These are phyloP conservation scores for Bothrops jararaca DNA, from an alignment of 2,113 vertebrate species.

Conservation along the genomic window DNA sequence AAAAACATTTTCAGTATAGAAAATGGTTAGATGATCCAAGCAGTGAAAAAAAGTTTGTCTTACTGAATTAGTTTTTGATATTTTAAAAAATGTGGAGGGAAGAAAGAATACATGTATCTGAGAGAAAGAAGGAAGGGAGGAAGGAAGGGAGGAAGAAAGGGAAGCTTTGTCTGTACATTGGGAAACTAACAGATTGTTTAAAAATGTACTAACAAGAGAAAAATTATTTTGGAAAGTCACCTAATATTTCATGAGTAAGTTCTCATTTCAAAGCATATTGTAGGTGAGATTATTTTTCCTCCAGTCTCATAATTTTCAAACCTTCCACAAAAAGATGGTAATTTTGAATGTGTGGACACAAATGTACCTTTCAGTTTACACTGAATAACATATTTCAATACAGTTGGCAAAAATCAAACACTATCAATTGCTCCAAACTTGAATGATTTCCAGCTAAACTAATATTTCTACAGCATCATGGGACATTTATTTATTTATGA, in stretches of 20 bases:
- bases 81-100: no score
- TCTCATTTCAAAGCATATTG: not conserved
- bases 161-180: not conserved
- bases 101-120: no score
- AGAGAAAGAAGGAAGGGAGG: no score
- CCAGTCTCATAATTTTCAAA: not conserved
- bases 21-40: not conserved
- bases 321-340: not conserved
- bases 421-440: not conserved
- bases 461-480: not conserved
- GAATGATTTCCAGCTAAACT: not conserved
- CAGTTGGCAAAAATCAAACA: not conserved
- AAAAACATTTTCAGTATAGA: not conserved
- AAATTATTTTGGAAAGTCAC: slow-evolving; percentile 5
- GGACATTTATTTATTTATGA: no score
- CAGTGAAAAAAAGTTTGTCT: not conserved
- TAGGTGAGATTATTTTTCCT: not conserved
- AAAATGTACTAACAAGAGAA: not conserved
- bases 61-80: no score
- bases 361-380: not conserved
- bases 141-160: no score
- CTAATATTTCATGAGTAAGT: not conserved
- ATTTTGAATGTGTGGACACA: not conserved
- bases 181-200: not conserved
- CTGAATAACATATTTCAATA: not conserved